Evolutionary conservation across 2,113 vertebrate species (phyloP).

Genomic region (Bufo gargarizans): DNA sequence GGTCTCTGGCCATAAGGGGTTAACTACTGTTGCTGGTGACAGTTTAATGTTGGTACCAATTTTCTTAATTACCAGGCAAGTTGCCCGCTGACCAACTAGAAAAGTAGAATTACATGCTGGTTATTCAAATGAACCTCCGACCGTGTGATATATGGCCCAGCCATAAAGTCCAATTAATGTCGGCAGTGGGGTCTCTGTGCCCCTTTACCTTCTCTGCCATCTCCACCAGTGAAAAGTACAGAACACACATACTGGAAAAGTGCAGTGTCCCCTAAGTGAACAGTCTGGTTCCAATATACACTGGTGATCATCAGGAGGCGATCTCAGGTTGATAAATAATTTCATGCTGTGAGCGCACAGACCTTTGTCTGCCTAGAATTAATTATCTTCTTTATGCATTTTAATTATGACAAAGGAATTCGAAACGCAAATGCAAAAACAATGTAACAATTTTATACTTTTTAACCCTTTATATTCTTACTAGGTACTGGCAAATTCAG

Average conservation of each 20-base stretch:
- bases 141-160: not conserved
- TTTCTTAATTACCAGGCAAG: no score
- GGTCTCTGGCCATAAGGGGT: no score
- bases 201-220: not conserved
- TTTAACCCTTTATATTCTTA: not conserved
- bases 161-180: not conserved
- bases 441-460: not conserved
- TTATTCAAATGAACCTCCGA: not conserved
- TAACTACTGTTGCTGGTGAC: no score
- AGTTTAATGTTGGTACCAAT: no score
- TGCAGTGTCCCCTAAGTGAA: not conserved
- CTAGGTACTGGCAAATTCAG: not conserved
- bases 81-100: no score
- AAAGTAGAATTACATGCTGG: not conserved
- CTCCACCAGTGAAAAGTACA: no score
- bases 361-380: conserved; percentile 56
- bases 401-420: conserved; percentile 61
- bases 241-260: not conserved
- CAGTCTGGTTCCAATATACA: not conserved
- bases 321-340: conserved; percentile 60
- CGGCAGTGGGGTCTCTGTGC: no score
- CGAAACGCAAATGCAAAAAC: conserved; percentile 15
- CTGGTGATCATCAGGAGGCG: not conserved
- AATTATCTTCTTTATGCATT: conserved; percentile 25
- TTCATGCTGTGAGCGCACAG: conserved; percentile 33